These are phyloP conservation scores for Pachyseris speciosa DNA, from an alignment of 64 coral and sea anemone species.

Conservation along the genomic window DNA sequence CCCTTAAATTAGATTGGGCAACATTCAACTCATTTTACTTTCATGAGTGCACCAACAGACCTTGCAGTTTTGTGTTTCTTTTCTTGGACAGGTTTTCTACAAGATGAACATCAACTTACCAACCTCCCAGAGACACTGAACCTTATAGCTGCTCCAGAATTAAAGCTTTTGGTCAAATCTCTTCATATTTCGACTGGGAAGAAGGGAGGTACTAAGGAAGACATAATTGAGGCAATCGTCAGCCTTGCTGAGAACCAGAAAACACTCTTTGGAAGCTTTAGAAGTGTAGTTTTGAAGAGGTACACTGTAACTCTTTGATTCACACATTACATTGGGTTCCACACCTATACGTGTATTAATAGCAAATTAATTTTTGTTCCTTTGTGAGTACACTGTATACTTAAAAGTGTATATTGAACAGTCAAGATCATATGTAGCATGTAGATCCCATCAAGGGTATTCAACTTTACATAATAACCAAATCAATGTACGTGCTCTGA, in stretches of 20 bases:
- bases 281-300: constrained; percentile 80
- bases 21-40: too few relatives aligned
- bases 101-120: constrained; percentile 70
- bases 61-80: background rate
- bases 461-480: too few relatives aligned
- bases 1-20: too few relatives aligned
- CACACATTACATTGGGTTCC: too few relatives aligned
- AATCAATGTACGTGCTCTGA: too few relatives aligned
- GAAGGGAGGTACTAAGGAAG: constrained; percentile 71
- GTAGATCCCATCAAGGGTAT: too few relatives aligned
- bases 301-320: background rate
- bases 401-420: too few relatives aligned
- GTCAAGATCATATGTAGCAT: too few relatives aligned
- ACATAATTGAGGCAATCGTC: constrained; percentile 65
- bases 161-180: constrained; percentile 78
- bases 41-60: background rate
- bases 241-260: constrained; percentile 68
- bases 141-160: constrained; percentile 71
- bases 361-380: too few relatives aligned
- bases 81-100: constrained; percentile 71
- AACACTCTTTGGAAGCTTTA: constrained; percentile 72
- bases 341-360: too few relatives aligned
- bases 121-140: constrained; percentile 73
- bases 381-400: background rate
- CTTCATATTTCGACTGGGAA: constrained; percentile 53